Base-by-base conservation (phyloP, 2,797 vertebrate species). In the Crypturellus tataupa region DNA sequence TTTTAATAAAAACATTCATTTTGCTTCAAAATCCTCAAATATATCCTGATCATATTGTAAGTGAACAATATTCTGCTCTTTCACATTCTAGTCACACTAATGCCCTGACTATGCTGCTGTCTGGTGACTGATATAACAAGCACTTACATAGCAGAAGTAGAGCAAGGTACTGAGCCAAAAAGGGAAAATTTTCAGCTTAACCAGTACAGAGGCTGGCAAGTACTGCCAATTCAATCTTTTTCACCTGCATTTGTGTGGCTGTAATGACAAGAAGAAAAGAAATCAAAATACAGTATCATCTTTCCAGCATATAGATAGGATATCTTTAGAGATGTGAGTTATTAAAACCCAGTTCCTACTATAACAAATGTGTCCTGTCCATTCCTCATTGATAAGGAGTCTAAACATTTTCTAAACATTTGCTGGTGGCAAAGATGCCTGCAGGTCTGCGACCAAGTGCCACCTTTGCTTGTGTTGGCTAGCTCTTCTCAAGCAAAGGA, bases 61-160 rank as follows among this genome's bases (percentile, higher is more conserved):
- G 59, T 5, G 44, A 59, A 29, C 4, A 33, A 44, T 14, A 8
- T 56, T 93, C 71, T 55, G 5, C 31, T 73, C 53, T 35, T 35
- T 23, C 37, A 1, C 4, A 39, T 39, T 39, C 37, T 39, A 16
- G 24, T 65, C 27, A 29, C 24, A 89, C 16, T 21, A 65, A 47
- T 23, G 13, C 60, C 49, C 59, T 58, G 55, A 69, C 8, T 44
- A 27, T 40, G 29, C 12, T 65, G 21, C 46, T 49, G 27, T 49
- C 33, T 46, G 0, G 0, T 55, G 46, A 27, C 31, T 37, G 40
- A 40, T 62, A 20, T 2, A 71, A 16, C 17, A 75, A 16, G 5
- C 29, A 39, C 15, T 25, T 37, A 35, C 15, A 69, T 6, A 60
- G 20, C 19, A 75, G 80, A 85, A 44, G 4, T 47, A 19, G 11